Conservation (phyloP, 2,113 vertebrate species). For the Cephalopterus ornatus region DNA sequence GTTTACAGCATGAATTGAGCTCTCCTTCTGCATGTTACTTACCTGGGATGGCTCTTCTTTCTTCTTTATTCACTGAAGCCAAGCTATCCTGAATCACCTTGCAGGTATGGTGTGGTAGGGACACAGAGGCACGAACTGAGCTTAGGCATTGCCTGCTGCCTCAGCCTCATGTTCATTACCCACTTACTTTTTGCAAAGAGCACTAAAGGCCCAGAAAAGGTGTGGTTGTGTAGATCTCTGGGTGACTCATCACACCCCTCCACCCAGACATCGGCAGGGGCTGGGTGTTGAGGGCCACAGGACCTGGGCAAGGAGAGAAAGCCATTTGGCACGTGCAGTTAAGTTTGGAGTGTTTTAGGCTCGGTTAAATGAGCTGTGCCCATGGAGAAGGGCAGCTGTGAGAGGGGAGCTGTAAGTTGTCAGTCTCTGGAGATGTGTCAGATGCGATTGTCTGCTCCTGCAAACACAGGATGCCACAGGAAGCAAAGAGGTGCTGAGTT, state of each 20-base stretch:
- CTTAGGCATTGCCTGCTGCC: not conserved
- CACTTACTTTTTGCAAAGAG: not conserved
- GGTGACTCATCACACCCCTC: rapidly evolving
- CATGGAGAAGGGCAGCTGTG: not conserved
- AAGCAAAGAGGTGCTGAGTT: no score
- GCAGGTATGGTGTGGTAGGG: not conserved
- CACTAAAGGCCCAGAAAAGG: rapidly evolving
- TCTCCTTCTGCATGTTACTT: not conserved
- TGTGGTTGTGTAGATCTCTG: rapidly evolving
- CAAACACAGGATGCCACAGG: rapidly evolving
- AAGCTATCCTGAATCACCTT: not conserved
- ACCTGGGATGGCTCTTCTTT: not conserved
- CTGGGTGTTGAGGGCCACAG: not conserved
- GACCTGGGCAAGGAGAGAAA: not conserved
- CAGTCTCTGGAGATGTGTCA: not conserved
- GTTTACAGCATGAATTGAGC: not conserved
- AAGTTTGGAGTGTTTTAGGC: not conserved
- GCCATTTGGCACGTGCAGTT: not conserved
- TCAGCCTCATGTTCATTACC: not conserved
- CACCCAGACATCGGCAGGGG: rapidly evolving
- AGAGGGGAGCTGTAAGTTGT: not conserved
- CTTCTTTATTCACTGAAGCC: not conserved
- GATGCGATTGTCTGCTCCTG: not conserved
- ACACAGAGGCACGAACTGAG: no score
- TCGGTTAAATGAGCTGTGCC: not conserved